Conservation (phyloP, 2,888 invertebrate species). For the Acanthosoma haemorrhoidale region DNA sequence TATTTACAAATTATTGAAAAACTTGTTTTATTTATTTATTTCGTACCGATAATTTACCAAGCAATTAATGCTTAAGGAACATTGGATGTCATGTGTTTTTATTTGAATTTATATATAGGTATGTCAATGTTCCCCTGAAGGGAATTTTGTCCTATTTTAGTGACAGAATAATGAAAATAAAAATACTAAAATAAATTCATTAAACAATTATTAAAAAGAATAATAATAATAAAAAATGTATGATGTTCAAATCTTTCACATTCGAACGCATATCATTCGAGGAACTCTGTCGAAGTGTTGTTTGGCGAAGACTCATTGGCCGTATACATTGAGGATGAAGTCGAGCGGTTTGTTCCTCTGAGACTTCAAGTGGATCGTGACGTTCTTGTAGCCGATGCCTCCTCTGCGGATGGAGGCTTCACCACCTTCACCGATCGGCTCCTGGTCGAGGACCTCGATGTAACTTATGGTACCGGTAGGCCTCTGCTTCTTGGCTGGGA, state of each 20-base stretch:
- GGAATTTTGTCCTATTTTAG: too few relatives aligned
- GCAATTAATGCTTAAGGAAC: too few relatives aligned
- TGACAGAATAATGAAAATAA: too few relatives aligned
- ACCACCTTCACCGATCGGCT: background rate
- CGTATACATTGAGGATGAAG: background rate
- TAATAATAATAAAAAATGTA: background rate
- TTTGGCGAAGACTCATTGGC: background rate
- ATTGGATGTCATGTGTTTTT: too few relatives aligned
- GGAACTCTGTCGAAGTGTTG: too few relatives aligned
- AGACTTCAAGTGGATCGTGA: conserved; percentile 17
- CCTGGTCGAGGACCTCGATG: conserved; percentile 2
- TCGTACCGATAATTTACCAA: too few relatives aligned
- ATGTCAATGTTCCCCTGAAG: too few relatives aligned
- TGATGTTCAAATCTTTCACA: background rate
- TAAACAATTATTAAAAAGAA: background rate
- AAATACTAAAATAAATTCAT: background rate
- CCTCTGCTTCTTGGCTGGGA: background rate
- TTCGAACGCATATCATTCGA: too few relatives aligned
- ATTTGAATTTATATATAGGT: too few relatives aligned
- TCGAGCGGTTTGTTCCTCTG: background rate
- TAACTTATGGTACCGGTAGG: background rate
- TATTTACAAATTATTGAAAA: too few relatives aligned
- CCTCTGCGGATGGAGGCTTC: background rate
- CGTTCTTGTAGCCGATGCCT: conserved; percentile 2
- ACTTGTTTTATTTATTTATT: too few relatives aligned